phyloP scores from a whole-genome alignment of 2,113 vertebrate species.

The Megaceryle maxima region DNA sequence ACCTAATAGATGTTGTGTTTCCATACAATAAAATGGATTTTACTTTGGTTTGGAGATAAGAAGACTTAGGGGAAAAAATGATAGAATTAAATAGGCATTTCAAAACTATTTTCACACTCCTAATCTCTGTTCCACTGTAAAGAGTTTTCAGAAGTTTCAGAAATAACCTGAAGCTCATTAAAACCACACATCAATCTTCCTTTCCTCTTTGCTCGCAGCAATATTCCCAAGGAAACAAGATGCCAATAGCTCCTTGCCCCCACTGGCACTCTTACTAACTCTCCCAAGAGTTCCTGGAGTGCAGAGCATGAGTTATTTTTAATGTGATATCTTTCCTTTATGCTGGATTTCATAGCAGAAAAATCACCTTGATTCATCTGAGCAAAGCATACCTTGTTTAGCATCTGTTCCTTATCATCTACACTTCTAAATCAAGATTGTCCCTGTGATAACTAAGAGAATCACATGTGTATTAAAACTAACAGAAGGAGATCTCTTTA shows the following conservation, averaged over 20 bases:
- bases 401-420: neutral
- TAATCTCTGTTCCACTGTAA: conserved; percentile 22
- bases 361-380: neutral
- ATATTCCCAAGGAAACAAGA: neutral
- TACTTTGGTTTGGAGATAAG: neutral
- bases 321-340: conserved; percentile 17
- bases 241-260: neutral
- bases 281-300: neutral
- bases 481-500: conserved; percentile 27
- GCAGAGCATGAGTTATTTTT: neutral
- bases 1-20: neutral
- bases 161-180: conserved; percentile 44
- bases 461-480: conserved; percentile 27
- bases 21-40: neutral
- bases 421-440: conserved; percentile 31
- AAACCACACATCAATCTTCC: neutral
- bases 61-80: neutral
- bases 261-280: neutral
- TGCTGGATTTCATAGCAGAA: neutral
- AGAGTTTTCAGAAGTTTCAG: conserved; percentile 34
- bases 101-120: neutral
- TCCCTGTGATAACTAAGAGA: neutral
- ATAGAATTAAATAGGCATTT: neutral
- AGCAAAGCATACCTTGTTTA: conserved; percentile 10
- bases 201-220: neutral